Evolutionary conservation across 2,888 invertebrate species (phyloP).

Genomic region (Marronus borbonicus): DNA sequence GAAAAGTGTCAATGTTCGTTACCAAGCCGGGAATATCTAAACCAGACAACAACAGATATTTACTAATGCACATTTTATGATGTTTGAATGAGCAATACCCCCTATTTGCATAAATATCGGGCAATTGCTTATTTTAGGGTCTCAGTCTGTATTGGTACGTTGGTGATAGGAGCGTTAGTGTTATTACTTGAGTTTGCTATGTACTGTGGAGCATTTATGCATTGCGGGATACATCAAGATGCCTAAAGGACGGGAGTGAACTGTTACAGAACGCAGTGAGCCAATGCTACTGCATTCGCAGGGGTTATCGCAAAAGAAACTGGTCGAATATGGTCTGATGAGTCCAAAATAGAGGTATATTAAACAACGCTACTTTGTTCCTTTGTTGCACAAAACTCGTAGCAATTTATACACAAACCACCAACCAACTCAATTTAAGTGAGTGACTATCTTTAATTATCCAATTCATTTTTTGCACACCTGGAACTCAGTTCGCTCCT

Average conservation of each 20-base stretch:
- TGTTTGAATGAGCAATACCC: neutral
- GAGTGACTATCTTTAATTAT: slow-evolving; percentile 1
- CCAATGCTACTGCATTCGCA: neutral
- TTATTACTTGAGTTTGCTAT: neutral
- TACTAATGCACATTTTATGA: neutral
- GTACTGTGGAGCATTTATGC: neutral
- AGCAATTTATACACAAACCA: neutral
- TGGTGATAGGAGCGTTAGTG: neutral
- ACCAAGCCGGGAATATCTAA: neutral
- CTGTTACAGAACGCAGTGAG: neutral
- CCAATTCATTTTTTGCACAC: neutral
- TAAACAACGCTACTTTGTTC: neutral
- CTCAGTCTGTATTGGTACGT: neutral
- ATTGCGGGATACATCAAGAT: neutral
- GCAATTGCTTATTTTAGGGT: neutral
- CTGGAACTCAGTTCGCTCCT: neutral
- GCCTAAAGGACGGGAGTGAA: neutral
- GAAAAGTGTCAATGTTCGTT: no score
- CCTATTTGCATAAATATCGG: no score
- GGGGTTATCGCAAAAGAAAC: neutral
- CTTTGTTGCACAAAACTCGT: neutral
- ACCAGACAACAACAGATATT: neutral
- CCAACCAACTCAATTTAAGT: neutral
- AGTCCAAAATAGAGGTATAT: neutral
- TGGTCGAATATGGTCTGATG: neutral